phyloP scores from a whole-genome alignment of 2,888 invertebrate species.

The Cantharis rustica region DNA sequence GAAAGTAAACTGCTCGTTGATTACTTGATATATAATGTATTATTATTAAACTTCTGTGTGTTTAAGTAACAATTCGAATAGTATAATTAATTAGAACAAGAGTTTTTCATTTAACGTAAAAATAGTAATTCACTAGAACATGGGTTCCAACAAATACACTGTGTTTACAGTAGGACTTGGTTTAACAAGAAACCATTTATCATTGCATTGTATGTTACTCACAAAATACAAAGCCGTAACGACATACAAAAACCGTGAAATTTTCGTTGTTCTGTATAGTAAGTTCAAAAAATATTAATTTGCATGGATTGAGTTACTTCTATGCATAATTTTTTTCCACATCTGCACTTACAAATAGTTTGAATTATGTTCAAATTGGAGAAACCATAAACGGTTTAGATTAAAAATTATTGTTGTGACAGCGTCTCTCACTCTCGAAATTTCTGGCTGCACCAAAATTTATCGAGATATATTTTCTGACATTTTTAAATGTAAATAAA shows the following conservation, averaged over 20 bases:
- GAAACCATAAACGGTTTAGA: background rate
- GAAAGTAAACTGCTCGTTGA: too few species aligned
- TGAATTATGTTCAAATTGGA: background rate
- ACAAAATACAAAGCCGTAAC: background rate
- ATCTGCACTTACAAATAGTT: background rate
- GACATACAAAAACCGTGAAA: background rate
- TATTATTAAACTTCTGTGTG: too few species aligned
- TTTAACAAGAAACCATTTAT: background rate
- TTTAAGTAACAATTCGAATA: too few species aligned
- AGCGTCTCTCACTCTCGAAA: background rate
- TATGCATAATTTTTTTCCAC: background rate
- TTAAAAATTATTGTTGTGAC: background rate
- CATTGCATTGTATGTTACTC: background rate
- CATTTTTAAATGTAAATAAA: background rate
- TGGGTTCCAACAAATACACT: background rate
- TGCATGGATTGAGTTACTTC: background rate
- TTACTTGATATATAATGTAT: too few species aligned
- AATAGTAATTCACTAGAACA: background rate
- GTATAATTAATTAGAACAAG: background rate
- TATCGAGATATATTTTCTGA: background rate
- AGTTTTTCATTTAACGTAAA: background rate
- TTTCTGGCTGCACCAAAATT: background rate
- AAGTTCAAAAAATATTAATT: background rate
- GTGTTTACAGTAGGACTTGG: background rate
- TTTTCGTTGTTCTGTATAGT: background rate